Base-by-base conservation (phyloP, 2,888 invertebrate species). In the Ophonus ardosiacus region DNA sequence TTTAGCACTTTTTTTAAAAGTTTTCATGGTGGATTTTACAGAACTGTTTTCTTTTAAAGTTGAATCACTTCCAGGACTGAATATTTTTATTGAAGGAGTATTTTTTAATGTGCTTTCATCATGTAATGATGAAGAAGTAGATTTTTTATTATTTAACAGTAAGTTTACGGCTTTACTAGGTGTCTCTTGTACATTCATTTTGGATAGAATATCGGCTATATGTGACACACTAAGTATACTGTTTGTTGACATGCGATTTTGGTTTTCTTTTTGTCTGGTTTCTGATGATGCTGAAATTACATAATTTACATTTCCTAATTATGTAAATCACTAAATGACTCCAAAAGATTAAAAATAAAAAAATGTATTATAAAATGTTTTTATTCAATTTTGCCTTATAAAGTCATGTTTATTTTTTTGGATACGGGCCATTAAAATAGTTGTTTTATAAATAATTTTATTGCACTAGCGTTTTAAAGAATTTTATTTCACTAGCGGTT, bases 171-270 rank as follows among this genome's bases (percentile, higher is more conserved):
- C 87, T 82, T 86, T 87, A 59, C 76, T 86, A 10, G 90, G 88
- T 17, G 89, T 88, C 57, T 87, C 86, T 57, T 87, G 81, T 2
- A 85, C 86, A 15, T 86, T 86, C 79, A 88, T 86, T 24, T 87
- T 74, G 13, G 85, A 17, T 40, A 89, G 71, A 38, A 88, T 82
- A 59, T 87, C 86, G 21, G 87, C 87, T 63, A 89, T 89, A 61
- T 87, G 86, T 10, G 89, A 87, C 31, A 88, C 85, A 86, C 89
- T 89, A 68, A 89, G 86, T 87, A 88, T 89, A 63, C 87, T 87
- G 17, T 86, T 84, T 57, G 56, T 18, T 38, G 59, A 65, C 81
- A 71, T 56, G 18, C 78, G 61, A 13, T 15, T 31, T 17, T 51
- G 31, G n/a, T 13, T 38, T 40, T 68, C 15, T 40, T 15, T 13